These are phyloP conservation scores for Tuta absoluta DNA, from an alignment of 2,888 invertebrate species.

Conservation along the genomic window DNA sequence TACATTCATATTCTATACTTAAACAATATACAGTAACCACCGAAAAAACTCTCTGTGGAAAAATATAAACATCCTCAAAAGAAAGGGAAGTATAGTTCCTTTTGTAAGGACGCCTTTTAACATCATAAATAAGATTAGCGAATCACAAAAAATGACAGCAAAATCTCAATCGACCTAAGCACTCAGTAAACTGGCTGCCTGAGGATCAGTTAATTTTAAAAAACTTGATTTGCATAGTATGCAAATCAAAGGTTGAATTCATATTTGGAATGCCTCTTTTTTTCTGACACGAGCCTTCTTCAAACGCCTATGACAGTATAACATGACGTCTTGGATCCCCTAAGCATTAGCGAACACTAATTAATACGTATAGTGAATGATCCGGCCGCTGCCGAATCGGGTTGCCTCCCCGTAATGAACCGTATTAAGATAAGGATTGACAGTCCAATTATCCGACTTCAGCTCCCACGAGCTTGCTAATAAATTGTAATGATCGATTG, in stretches of 20 bases:
- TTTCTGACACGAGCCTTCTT: background rate
- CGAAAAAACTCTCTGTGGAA: too few species aligned
- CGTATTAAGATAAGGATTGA: slow-evolving; percentile 52
- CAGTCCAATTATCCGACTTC: slow-evolving; percentile 45
- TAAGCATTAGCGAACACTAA: slow-evolving; percentile 46
- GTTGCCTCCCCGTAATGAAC: slow-evolving; percentile 45
- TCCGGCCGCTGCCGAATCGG: slow-evolving; percentile 42
- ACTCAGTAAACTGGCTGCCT: background rate
- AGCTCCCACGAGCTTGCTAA: slow-evolving; percentile 37
- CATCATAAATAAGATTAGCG: background rate
- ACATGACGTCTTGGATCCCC: background rate
- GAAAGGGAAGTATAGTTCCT: background rate
- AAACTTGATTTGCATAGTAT: background rate
- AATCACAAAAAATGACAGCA: background rate
- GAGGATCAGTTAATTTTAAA: background rate
- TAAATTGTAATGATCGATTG: slow-evolving; percentile 36
- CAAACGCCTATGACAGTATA: slow-evolving; percentile 1
- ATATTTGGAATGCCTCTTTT: background rate
- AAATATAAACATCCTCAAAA: background rate
- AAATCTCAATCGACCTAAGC: background rate
- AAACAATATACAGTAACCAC: too few species aligned
- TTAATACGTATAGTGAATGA: slow-evolving; percentile 48
- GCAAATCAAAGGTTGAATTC: background rate
- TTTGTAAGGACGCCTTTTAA: background rate
- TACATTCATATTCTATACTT: too few species aligned